Base-by-base conservation (phyloP, 2,113 vertebrate genomes). In the Cettia cetti region DNA sequence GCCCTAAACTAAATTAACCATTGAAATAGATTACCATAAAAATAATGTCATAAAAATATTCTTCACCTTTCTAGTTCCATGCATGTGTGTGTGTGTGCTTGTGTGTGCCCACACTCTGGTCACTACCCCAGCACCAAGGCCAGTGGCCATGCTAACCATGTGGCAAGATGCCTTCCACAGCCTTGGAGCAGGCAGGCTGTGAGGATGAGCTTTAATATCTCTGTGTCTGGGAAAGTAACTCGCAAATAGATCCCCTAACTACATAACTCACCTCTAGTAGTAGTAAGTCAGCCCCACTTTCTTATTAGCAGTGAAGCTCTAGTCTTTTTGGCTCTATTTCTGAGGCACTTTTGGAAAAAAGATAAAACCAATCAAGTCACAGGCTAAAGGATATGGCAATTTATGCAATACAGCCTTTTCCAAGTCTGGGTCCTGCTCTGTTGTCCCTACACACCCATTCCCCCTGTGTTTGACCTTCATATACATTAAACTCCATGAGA, bases 1-100 rank as follows among this genome's bases (percentile, higher is more conserved):
- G 92, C 88, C 95, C 96, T 96, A 97, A 97, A 96, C 97, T 96
- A 98, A 98, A 98, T 98, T 98, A 98, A 97, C 96, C 96, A 97
- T 97, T 91, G 94, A 98, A 97, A 98, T 89, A 97, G 97, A 98
- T 98, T 97, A 98, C 97, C 95, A 97, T 98, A 98, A 98, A 98
- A 98, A 98, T 96, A 98, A 98, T 61, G 76, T 93, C 94, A 95
- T 98, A 98, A 98, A 98, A 97, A 96, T 96, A 98, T 95, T 98
- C 96, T 97, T 98, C 97, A 98, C 97, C 97, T 97, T 95, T 95
- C 90, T 65, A 91, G 85, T 80, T 80, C 95, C 6, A 0, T 28
- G 52, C 60, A 35, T 65, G 49, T 57, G 40, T 54, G 64, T 11
- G 60, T 11, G 52, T 47, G 54, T 47, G 63, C 54, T 35, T 56